Percentiles rank a stretch among this genome's conserved stretches.
Evolutionary conservation across 2,113 vertebrate species (phyloP).

Genomic region (Periophthalmus modestus): DNA sequence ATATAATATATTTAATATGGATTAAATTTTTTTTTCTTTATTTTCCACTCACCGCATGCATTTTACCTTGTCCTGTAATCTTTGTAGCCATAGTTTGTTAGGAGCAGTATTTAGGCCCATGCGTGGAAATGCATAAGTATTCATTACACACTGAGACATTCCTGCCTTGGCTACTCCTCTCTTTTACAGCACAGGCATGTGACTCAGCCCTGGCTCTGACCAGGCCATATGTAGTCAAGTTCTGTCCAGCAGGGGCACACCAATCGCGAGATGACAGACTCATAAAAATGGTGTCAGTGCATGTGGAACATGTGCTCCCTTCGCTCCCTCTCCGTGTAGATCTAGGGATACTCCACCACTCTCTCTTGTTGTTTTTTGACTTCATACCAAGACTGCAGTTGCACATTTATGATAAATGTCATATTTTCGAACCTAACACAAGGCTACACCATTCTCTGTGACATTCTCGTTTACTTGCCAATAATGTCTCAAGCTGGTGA

Average conservation of each 20-base stretch:
- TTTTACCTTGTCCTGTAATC: constrained; percentile 35
- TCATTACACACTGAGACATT: constrained; percentile 59
- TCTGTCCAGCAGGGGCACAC: constrained; percentile 11
- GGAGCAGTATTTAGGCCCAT: constrained; percentile 21
- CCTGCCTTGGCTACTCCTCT: constrained; percentile 32
- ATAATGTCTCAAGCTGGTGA: constrained; percentile 8
- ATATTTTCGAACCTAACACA: not conserved
- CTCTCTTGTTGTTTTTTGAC: constrained; percentile 21
- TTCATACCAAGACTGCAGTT: not conserved
- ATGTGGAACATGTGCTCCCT: constrained; percentile 48
- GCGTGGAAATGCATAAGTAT: constrained; percentile 42
- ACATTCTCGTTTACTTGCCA: not conserved
- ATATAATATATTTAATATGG: no score
- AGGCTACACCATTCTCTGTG: not conserved
- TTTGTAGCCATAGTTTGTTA: constrained; percentile 31
- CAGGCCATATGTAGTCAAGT: constrained; percentile 70
- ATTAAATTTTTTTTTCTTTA: not conserved
- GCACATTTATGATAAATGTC: not conserved
- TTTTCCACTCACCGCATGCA: constrained; percentile 11
- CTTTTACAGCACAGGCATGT: constrained; percentile 47
- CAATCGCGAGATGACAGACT: constrained; percentile 33
- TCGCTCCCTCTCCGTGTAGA: constrained; percentile 6
- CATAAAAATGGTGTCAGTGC: constrained; percentile 49
- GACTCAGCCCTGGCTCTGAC: constrained; percentile 34
- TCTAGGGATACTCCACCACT: constrained; percentile 26